These are phyloP conservation scores for Polietes domitor DNA, from an alignment of 2,888 invertebrate genomes.

Conservation along the genomic window DNA sequence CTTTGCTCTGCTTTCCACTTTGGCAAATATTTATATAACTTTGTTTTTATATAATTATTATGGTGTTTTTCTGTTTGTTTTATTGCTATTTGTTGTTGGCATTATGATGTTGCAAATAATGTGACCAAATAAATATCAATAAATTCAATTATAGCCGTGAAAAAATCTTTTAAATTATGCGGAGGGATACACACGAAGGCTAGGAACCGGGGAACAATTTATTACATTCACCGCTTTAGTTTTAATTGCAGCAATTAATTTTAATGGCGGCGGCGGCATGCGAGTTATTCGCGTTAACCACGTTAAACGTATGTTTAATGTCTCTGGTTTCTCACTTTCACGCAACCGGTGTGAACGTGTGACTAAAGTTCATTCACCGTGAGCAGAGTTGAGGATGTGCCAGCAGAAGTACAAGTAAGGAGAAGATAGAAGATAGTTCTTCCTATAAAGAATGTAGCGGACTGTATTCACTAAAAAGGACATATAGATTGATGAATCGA, in stretches of 20 bases:
- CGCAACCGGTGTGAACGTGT: background rate
- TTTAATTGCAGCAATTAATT: slow-evolving; percentile 60
- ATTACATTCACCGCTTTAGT: slow-evolving; percentile 20
- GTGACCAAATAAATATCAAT: slow-evolving; percentile 45
- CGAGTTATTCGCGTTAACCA: slow-evolving; percentile 12
- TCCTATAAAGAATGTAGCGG: no score
- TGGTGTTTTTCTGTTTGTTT: background rate
- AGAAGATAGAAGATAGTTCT: no score
- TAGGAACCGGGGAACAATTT: background rate
- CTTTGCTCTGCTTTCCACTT: background rate
- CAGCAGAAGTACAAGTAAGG: no score
- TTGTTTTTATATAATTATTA: slow-evolving; percentile 21
- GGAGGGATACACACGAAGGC: background rate
- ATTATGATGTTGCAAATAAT: background rate
- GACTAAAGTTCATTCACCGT: no score
- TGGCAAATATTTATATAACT: slow-evolving; percentile 27
- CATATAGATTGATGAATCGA: no score
- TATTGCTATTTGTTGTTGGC: background rate
- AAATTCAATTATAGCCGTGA: slow-evolving; percentile 30
- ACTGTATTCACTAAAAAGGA: no score
- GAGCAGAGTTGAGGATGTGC: no score
- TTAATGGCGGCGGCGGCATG: slow-evolving; percentile 41
- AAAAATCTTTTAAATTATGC: slow-evolving; percentile 27
- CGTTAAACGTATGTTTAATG: slow-evolving; percentile 28
- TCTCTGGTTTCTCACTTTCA: background rate